A percentile compares a stretch with the other conserved stretches of the same genome.
Evolutionary conservation across 2,888 invertebrate species (phyloP).

Genomic region (Halocaridina rubra): DNA sequence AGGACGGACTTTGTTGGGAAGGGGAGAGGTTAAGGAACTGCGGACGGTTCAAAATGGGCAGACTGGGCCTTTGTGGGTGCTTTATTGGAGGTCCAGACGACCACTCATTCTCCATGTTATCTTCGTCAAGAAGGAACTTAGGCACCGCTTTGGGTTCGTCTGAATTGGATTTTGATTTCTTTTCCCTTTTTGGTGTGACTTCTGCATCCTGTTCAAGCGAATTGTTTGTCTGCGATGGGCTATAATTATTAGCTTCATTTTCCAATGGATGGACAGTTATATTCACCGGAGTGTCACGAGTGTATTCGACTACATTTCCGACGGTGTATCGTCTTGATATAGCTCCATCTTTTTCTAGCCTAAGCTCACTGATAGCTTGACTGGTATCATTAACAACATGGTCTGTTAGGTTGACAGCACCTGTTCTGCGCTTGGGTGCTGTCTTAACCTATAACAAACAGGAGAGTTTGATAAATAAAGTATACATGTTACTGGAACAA

Average conservation of each 20-base stretch:
- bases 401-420: neutral
- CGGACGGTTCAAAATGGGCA: slow-evolving; percentile 9
- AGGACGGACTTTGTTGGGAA: neutral
- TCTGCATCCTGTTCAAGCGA: neutral
- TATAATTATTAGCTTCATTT: too few relatives aligned
- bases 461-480: neutral
- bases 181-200: neutral
- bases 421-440: slow-evolving; percentile 22
- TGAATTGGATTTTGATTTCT: neutral
- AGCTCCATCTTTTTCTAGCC: neutral
- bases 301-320: slow-evolving; percentile 18
- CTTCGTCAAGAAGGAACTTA: neutral
- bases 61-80: slow-evolving; percentile 17
- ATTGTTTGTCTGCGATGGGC: neutral
- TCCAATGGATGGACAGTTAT: neutral
- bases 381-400: neutral
- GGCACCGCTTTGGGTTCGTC: neutral
- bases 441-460: slow-evolving; percentile 35
- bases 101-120: slow-evolving; percentile 3
- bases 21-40: slow-evolving; percentile 24
- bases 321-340: slow-evolving; percentile 31
- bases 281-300: slow-evolving; percentile 18
- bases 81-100: neutral
- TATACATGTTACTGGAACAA: neutral
- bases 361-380: slow-evolving; percentile 39